Evolutionary conservation across 2,113 vertebrate species (phyloP).

Genomic region (Speoplatyrhinus poulsoni): DNA sequence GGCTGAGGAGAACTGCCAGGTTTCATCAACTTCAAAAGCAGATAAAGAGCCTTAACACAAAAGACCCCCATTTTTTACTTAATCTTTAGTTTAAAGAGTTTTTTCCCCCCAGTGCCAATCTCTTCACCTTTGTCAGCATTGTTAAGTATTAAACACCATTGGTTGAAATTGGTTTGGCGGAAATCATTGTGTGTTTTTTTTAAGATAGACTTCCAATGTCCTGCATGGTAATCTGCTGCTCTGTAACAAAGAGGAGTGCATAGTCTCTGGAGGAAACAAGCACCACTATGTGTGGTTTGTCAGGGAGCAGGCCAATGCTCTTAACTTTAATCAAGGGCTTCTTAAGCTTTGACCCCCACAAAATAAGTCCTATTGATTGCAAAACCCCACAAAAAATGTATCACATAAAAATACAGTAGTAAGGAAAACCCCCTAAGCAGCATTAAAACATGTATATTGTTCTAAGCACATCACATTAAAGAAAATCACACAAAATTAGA

Average conservation of each 20-base stretch:
- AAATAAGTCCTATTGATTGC: too few relatives aligned
- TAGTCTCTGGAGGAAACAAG: background rate
- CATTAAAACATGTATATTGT: too few relatives aligned
- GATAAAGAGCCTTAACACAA: slow-evolving; percentile 68
- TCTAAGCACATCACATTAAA: too few relatives aligned
- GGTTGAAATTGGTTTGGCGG: slow-evolving; percentile 72
- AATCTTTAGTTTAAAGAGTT: slow-evolving; percentile 65
- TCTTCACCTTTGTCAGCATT: slow-evolving; percentile 63
- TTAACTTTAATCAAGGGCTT: background rate
- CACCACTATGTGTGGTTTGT: slow-evolving; percentile 3
- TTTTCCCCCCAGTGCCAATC: slow-evolving; percentile 48
- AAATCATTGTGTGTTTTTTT: slow-evolving; percentile 70
- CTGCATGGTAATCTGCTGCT: slow-evolving; percentile 50
- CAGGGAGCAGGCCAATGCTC: background rate
- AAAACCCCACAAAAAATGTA: too few relatives aligned
- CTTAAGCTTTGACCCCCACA: too few relatives aligned
- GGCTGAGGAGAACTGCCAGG: slow-evolving; percentile 64
- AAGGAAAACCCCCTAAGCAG: too few relatives aligned
- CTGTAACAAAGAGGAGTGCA: slow-evolving; percentile 48
- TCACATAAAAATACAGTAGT: too few relatives aligned
- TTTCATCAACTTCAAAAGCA: slow-evolving; percentile 73
- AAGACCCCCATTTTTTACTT: slow-evolving; percentile 57
- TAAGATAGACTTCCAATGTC: slow-evolving; percentile 55
- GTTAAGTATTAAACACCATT: slow-evolving; percentile 59
- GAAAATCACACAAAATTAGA: too few relatives aligned